These are phyloP conservation scores for Gymnothorax reevesii DNA, from an alignment of 2,797 vertebrate genomes.

Conservation along the genomic window DNA sequence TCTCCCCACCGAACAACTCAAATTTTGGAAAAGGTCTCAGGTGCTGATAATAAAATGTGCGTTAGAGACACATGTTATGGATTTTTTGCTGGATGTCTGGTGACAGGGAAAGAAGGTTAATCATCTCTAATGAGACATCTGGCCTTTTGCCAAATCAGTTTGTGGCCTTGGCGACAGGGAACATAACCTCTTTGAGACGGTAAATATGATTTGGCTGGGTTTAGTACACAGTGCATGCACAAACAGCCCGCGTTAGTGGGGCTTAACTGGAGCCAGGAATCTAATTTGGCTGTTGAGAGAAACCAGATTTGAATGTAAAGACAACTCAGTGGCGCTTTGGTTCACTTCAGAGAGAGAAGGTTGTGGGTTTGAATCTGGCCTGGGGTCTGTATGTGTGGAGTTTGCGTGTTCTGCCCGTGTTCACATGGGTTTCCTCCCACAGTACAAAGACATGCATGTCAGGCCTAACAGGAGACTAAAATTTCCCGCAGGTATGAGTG, in stretches of 20 bases:
- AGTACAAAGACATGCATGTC: too few relatives aligned
- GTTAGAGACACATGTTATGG: conserved; percentile 40
- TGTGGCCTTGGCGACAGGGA: conserved; percentile 47
- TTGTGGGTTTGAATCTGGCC: too few relatives aligned
- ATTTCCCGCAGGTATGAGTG: too few relatives aligned
- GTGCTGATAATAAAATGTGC: neutral
- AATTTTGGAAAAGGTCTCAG: conserved; percentile 1
- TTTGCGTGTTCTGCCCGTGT: too few relatives aligned
- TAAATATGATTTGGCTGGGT: conserved; percentile 45
- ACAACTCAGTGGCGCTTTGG: too few relatives aligned
- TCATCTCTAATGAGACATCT: conserved; percentile 61
- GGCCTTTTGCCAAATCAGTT: conserved; percentile 57
- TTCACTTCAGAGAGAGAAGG: too few relatives aligned
- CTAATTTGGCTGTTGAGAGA: too few relatives aligned
- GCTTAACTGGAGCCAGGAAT: too few relatives aligned
- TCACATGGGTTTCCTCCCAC: too few relatives aligned
- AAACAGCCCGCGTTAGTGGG: conserved; percentile 31
- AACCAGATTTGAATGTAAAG: too few relatives aligned
- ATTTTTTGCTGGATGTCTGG: conserved; percentile 51
- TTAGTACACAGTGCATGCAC: neutral
- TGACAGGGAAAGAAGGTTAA: conserved; percentile 50
- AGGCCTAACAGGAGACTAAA: too few relatives aligned
- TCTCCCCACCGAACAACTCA: conserved; percentile 53
- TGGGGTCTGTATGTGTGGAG: too few relatives aligned
- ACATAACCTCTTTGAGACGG: conserved; percentile 40